phyloP scores from a whole-genome alignment of 2,888 invertebrate genomes.

The Rhagium mordax region DNA sequence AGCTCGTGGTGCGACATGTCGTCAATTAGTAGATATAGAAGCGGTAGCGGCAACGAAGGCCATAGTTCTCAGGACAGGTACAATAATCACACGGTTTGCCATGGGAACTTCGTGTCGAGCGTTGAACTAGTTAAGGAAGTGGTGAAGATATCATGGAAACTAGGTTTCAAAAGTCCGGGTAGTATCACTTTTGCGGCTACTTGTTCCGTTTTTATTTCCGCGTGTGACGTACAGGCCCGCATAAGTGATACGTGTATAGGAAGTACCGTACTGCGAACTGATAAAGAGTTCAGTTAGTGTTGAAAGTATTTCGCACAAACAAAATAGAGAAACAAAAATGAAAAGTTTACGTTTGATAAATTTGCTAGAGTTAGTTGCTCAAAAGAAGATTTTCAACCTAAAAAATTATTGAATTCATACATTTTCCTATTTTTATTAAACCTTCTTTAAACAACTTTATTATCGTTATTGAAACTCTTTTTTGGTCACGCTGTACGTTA shows the following conservation, averaged over 20 bases:
- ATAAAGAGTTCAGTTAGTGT: neutral
- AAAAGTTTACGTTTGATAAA: too few relatives aligned
- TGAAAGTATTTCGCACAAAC: neutral
- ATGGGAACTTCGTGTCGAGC: constrained; percentile 49
- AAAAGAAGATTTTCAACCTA: too few relatives aligned
- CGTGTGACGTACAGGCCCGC: constrained; percentile 13
- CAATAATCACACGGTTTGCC: constrained; percentile 42
- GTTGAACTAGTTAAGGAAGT: constrained; percentile 63
- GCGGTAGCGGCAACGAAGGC: constrained; percentile 10
- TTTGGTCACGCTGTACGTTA: too few relatives aligned
- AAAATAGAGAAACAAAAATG: too few relatives aligned
- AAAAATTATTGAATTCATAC: too few relatives aligned
- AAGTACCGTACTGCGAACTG: neutral
- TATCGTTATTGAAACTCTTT: too few relatives aligned
- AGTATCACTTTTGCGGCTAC: constrained; percentile 43
- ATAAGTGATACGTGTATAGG: constrained; percentile 5
- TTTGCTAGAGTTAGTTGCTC: too few relatives aligned
- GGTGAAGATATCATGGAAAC: constrained; percentile 60
- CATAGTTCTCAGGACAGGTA: constrained; percentile 51
- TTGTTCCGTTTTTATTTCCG: constrained; percentile 55
- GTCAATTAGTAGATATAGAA: constrained; percentile 7
- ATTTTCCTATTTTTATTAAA: too few relatives aligned
- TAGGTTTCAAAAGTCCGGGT: constrained; percentile 48
- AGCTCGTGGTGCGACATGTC: constrained; percentile 7
- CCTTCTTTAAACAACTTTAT: too few relatives aligned